Percentiles rank a stretch among this genome's conserved stretches.
Evolutionary conservation across 1,140 invertebrate genomes (phyloP).

Genomic region (Aphaenogaster ashmeadi): DNA sequence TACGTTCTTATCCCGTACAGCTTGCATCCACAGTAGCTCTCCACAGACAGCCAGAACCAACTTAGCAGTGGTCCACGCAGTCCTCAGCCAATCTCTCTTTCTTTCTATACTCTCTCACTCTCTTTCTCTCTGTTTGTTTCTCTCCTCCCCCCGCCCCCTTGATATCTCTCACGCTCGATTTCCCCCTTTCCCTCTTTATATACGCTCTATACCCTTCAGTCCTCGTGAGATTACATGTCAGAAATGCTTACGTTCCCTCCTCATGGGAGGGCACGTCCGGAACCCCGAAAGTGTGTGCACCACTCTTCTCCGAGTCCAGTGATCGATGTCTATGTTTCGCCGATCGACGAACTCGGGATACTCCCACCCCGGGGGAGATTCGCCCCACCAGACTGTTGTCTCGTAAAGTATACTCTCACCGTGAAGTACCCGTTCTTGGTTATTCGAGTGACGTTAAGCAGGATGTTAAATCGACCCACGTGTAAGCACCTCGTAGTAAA

Average conservation of each 20-base stretch:
- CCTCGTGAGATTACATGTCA: slow-evolving; percentile 41
- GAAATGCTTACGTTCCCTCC: slow-evolving; percentile 5
- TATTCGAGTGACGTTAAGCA: slow-evolving; percentile 26
- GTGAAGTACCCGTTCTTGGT: slow-evolving; percentile 12
- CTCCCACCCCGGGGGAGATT: not conserved
- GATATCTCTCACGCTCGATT: slow-evolving; percentile 56
- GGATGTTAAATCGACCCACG: slow-evolving; percentile 38
- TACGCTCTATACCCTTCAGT: slow-evolving; percentile 1
- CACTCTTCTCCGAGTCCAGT: slow-evolving; percentile 20
- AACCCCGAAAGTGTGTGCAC: slow-evolving; percentile 19
- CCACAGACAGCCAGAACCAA: slow-evolving; percentile 74
- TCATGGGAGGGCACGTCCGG: not conserved
- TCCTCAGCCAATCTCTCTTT: slow-evolving; percentile 79
- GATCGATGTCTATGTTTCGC: slow-evolving; percentile 30
- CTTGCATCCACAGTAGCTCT: slow-evolving; percentile 61
- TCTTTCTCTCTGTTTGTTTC: slow-evolving; percentile 39
- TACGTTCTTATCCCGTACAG: slow-evolving; percentile 33
- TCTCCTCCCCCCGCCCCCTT: not conserved
- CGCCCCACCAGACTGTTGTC: not conserved
- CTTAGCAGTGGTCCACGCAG: slow-evolving; percentile 85
- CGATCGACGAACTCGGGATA: slow-evolving; percentile 36
- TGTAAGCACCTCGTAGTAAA: slow-evolving; percentile 9
- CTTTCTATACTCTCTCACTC: slow-evolving; percentile 44
- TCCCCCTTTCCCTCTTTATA: slow-evolving; percentile 3
- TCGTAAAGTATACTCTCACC: not conserved